Percentiles rank a stretch among this genome's conserved stretches.
Evolutionary conservation across 2,888 invertebrate genomes (phyloP).

Genomic region (Xanthorhoe designata): DNA sequence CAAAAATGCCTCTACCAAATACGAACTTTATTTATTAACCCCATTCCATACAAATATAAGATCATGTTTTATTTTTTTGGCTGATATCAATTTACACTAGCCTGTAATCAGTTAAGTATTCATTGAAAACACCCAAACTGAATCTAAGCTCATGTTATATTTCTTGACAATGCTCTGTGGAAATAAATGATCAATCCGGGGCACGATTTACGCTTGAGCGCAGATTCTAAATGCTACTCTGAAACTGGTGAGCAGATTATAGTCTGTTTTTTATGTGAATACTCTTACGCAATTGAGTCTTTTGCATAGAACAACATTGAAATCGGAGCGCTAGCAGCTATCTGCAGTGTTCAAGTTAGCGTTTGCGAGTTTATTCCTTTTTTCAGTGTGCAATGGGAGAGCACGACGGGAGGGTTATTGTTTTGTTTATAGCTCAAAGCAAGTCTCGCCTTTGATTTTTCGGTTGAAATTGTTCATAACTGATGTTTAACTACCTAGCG

Average conservation of each 20-base stretch:
- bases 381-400: slow-evolving; percentile 11
- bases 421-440: slow-evolving; percentile 24
- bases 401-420: slow-evolving; percentile 7
- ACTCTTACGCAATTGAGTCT: slow-evolving; percentile 52
- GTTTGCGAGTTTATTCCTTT: slow-evolving; percentile 12
- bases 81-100: too few species aligned
- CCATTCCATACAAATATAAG: too few species aligned
- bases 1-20: background rate
- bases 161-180: background rate
- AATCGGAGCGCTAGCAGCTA: slow-evolving; percentile 19
- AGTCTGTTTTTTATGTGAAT: slow-evolving; percentile 11
- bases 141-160: background rate
- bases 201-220: background rate
- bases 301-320: slow-evolving; percentile 65
- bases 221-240: background rate
- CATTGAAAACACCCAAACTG: background rate
- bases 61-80: too few species aligned
- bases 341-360: slow-evolving; percentile 13
- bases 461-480: slow-evolving; percentile 12
- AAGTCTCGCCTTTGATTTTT: slow-evolving; percentile 23
- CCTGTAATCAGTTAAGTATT: background rate
- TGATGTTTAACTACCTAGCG: slow-evolving; percentile 1
- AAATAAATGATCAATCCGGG: background rate
- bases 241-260: background rate
- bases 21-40: background rate